These are phyloP conservation scores for Bujurquina vittata DNA, from an alignment of 2,113 vertebrate genomes.

Conservation along the genomic window DNA sequence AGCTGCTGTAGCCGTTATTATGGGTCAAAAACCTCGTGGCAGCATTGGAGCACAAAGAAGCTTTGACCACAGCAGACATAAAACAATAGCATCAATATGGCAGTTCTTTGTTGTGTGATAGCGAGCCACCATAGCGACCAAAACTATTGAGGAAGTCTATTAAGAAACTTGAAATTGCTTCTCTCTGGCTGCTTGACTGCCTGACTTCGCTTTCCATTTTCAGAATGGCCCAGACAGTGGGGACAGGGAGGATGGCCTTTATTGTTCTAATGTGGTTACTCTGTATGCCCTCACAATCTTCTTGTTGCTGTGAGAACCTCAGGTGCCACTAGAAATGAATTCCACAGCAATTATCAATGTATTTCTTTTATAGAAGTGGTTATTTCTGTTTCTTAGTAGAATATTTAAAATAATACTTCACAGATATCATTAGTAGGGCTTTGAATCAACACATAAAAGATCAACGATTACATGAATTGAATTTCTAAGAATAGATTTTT, in stretches of 20 bases:
- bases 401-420: neutral
- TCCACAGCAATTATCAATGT: neutral
- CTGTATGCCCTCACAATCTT: conserved; percentile 7
- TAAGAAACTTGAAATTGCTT: conserved; percentile 64
- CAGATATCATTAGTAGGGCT: neutral
- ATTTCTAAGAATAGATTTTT: neutral
- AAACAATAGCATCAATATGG: conserved; percentile 51
- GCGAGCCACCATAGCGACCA: conserved; percentile 32
- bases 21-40: conserved; percentile 44
- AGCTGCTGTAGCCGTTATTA: conserved; percentile 48
- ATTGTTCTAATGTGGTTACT: conserved; percentile 40
- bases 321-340: neutral
- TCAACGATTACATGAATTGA: neutral
- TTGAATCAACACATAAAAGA: too few species aligned
- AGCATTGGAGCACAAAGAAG: conserved; percentile 23
- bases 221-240: conserved; percentile 33
- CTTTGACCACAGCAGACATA: conserved; percentile 45
- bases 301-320: conserved; percentile 9
- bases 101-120: conserved; percentile 45
- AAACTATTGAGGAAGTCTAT: conserved; percentile 49
- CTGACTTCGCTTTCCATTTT: conserved; percentile 52
- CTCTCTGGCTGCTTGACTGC: conserved; percentile 58
- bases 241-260: conserved; percentile 23
- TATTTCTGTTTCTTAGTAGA: neutral
- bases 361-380: neutral